Percentiles rank a stretch among this genome's conserved stretches.
Evolutionary conservation across 2,113 vertebrate genomes (phyloP).

Genomic region (Pandion haliaetus): DNA sequence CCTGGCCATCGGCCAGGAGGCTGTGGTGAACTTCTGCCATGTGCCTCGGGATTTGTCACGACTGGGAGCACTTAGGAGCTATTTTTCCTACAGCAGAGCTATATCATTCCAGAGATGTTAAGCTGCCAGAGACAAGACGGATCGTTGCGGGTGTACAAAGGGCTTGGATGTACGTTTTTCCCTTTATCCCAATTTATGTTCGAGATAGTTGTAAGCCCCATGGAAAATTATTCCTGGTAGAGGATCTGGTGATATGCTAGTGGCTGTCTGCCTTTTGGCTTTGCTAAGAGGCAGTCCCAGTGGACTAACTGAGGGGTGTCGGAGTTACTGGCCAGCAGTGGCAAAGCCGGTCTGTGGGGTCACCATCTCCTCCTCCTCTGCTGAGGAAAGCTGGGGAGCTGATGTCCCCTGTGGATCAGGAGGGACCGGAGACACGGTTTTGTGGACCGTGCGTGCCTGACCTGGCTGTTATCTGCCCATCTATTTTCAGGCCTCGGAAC

Average conservation of each 20-base stretch:
- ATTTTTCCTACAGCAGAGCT: neutral
- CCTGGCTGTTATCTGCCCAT: neutral
- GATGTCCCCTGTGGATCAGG: neutral
- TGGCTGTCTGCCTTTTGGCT: neutral
- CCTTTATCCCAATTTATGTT: neutral
- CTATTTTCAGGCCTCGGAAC: neutral
- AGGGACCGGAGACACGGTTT: neutral
- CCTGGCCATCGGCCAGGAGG: neutral
- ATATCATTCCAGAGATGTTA: slow-evolving; percentile 18
- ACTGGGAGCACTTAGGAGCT: neutral
- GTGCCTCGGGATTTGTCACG: neutral
- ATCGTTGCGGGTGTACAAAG: neutral
- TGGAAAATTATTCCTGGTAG: neutral
- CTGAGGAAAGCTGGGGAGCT: neutral
- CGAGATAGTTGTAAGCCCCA: neutral
- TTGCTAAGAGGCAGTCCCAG: neutral
- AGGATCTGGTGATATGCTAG: neutral
- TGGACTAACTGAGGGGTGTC: neutral
- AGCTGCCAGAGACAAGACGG: slow-evolving; percentile 18
- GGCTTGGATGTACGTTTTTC: neutral
- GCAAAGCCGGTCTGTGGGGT: neutral
- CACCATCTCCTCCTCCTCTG: neutral
- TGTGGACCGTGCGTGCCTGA: neutral
- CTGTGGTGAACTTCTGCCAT: neutral
- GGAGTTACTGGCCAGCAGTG: neutral